Percentiles rank a stretch among this genome's conserved stretches.
Evolutionary conservation across 2,888 invertebrate genomes (phyloP).

Genomic region (Lypha dubia): DNA sequence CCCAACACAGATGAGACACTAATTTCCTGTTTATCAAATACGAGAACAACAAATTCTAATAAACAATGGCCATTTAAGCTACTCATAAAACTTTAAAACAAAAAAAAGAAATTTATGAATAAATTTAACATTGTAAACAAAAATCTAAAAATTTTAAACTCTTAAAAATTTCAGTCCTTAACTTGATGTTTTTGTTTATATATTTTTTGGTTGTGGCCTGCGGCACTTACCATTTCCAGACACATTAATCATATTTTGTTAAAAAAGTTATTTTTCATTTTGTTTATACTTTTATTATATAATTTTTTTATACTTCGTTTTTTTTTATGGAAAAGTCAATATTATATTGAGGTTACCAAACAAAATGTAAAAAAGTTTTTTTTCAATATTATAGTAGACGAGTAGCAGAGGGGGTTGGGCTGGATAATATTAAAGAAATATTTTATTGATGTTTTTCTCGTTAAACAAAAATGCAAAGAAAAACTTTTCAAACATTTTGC

Average conservation of each 20-base stretch:
- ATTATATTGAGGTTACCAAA: conserved; percentile 55
- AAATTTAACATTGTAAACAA: conserved; percentile 40
- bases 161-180: conserved; percentile 56
- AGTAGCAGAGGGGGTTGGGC: neutral
- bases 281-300: neutral
- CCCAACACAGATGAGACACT: conserved; percentile 58
- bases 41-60: conserved; percentile 13
- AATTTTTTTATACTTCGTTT: too few relatives aligned
- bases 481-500: conserved; percentile 62
- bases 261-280: conserved; percentile 30
- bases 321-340: conserved; percentile 60
- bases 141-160: conserved; percentile 60
- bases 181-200: conserved; percentile 18
- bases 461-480: conserved; percentile 1
- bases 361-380: conserved; percentile 15
- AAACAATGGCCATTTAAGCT: conserved; percentile 48
- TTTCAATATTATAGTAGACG: neutral
- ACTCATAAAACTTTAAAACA: neutral
- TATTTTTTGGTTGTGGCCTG: conserved; percentile 51
- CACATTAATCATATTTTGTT: conserved; percentile 71
- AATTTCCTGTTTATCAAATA: conserved; percentile 60
- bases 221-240: conserved; percentile 68
- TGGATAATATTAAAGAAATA: conserved; percentile 26
- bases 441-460: conserved; percentile 55
- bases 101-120: conserved; percentile 11